Evolutionary conservation across 2,888 invertebrate genomes (phyloP).

Genomic region (Pterostichus madidus): DNA sequence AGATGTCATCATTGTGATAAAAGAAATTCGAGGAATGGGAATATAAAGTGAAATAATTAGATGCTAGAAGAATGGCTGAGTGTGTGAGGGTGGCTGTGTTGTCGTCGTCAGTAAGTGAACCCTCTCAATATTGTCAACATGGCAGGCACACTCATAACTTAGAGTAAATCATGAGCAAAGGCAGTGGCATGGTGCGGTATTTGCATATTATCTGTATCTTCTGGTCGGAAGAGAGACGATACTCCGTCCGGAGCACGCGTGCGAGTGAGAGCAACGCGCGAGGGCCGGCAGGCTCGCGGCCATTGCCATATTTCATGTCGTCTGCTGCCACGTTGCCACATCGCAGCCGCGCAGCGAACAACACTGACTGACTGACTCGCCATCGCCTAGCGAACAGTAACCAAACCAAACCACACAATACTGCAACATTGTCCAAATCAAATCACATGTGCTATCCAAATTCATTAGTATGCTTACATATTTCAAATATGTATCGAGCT

Average conservation of each 20-base stretch:
- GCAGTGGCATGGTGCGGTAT: slow-evolving; percentile 69
- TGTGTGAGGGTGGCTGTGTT: slow-evolving; percentile 16
- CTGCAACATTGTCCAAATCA: slow-evolving; percentile 40
- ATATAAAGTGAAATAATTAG: background rate
- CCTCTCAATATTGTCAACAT: slow-evolving; percentile 71
- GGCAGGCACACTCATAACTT: slow-evolving; percentile 69
- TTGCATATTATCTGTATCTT: slow-evolving; percentile 71
- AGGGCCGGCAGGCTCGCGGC: slow-evolving; percentile 74
- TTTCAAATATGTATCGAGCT: background rate
- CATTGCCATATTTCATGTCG: slow-evolving; percentile 76
- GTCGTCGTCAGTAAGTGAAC: slow-evolving; percentile 62
- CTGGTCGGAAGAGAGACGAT: slow-evolving; percentile 31
- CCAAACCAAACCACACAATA: background rate
- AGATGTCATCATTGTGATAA: too few relatives aligned
- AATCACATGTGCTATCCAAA: slow-evolving; percentile 1
- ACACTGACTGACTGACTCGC: slow-evolving; percentile 67
- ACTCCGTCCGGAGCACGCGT: background rate
- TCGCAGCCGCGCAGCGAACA: slow-evolving; percentile 68
- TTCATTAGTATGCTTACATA: background rate
- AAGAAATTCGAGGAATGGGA: too few relatives aligned
- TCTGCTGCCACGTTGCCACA: slow-evolving; percentile 74
- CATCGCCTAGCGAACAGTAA: background rate
- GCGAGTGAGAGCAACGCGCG: slow-evolving; percentile 67
- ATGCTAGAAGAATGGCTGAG: background rate
- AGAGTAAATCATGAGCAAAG: slow-evolving; percentile 70